Evolutionary conservation across 2,888 invertebrate species (phyloP).

Genomic region (Ditylenchus weischeri): DNA sequence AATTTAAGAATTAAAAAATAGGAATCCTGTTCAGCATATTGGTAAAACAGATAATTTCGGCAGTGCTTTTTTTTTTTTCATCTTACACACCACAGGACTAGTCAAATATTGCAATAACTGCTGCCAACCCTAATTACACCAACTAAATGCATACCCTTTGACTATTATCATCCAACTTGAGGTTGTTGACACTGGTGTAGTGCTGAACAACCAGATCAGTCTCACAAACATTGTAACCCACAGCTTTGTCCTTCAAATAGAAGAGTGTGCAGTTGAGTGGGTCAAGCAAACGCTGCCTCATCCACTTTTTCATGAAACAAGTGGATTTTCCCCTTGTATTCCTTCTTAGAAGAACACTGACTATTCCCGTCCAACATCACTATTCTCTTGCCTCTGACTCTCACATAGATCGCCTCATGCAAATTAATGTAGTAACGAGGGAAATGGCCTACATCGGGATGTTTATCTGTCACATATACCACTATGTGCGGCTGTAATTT

Average conservation of each 20-base stretch:
- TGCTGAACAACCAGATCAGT: conserved; percentile 19
- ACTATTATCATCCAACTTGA: conserved; percentile 1
- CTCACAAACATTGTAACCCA: conserved; percentile 24
- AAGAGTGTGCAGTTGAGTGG: conserved; percentile 31
- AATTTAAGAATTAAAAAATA: too few species aligned
- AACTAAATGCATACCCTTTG: too few species aligned
- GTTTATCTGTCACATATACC: conserved; percentile 31
- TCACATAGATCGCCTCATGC: conserved; percentile 27
- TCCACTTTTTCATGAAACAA: conserved; percentile 4
- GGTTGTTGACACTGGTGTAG: neutral
- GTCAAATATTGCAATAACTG: too few species aligned
- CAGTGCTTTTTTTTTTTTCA: too few species aligned
- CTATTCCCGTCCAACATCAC: conserved; percentile 29
- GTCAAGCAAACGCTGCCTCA: conserved; percentile 21
- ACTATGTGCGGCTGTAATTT: conserved; percentile 36
- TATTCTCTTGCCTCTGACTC: conserved; percentile 21
- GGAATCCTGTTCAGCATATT: too few species aligned
- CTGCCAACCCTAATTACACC: too few species aligned
- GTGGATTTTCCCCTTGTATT: conserved; percentile 9
- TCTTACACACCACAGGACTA: too few species aligned
- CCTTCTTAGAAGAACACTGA: conserved; percentile 21
- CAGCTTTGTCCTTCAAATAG: conserved; percentile 25
- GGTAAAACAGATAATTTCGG: too few species aligned
- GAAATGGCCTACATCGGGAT: conserved; percentile 30
- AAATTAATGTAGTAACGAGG: conserved; percentile 34